phyloP scores from a whole-genome alignment of 2,888 invertebrate species.

The Leucophora obtusa region DNA sequence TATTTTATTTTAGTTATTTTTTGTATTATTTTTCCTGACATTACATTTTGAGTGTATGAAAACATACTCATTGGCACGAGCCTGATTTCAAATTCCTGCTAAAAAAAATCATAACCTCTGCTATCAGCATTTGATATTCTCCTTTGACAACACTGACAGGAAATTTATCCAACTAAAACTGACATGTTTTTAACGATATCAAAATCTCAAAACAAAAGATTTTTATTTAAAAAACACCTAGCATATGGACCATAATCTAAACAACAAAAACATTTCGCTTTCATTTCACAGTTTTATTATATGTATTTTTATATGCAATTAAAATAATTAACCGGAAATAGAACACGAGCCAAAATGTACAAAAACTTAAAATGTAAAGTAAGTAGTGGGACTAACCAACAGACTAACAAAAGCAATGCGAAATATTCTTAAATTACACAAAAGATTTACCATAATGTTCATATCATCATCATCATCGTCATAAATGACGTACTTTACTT shows the following conservation, averaged over 20 bases:
- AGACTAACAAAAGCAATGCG: constrained; percentile 40
- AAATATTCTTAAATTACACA: constrained; percentile 57
- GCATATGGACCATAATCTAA: constrained; percentile 59
- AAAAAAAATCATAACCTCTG: constrained; percentile 12
- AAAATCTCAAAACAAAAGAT: constrained; percentile 48
- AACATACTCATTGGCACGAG: constrained; percentile 11
- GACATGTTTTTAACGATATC: constrained; percentile 48
- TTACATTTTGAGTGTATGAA: neutral
- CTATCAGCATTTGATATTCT: neutral
- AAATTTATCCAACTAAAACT: constrained; percentile 53
- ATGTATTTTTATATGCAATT: constrained; percentile 65
- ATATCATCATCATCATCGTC: constrained; percentile 52
- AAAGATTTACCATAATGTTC: constrained; percentile 47
- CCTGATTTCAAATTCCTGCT: neutral
- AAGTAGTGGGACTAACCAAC: constrained; percentile 11
- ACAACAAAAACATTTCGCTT: constrained; percentile 71
- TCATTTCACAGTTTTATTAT: constrained; percentile 70
- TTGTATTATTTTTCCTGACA: too few species aligned
- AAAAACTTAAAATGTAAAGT: constrained; percentile 15
- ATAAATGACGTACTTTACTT: constrained; percentile 25
- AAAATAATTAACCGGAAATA: constrained; percentile 78
- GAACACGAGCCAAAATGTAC: constrained; percentile 76
- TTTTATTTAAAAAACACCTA: constrained; percentile 51
- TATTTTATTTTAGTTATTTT: too few species aligned
- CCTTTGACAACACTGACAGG: constrained; percentile 48